Conservation (phyloP, 1,140 invertebrate species). For the Drosophila albomicans region DNA sequence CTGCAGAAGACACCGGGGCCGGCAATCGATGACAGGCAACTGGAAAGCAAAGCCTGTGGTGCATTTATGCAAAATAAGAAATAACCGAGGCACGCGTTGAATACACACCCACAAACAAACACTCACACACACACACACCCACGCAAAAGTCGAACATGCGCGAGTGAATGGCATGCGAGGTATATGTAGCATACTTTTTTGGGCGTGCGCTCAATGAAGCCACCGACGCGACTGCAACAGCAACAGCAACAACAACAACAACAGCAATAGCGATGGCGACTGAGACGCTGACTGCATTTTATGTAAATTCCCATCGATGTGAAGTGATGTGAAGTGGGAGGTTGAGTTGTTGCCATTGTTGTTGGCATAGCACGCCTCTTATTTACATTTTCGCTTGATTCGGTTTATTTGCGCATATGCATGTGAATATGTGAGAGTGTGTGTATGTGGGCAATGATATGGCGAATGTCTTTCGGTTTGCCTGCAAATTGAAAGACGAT, state of each 20-base stretch:
- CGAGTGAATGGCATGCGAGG: slow-evolving; percentile 49
- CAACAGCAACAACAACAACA: neutral
- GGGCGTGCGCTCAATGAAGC: slow-evolving; percentile 65
- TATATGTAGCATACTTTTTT: slow-evolving; percentile 67
- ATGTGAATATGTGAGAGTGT: slow-evolving; percentile 16
- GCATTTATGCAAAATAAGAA: slow-evolving; percentile 83
- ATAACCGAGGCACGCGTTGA: slow-evolving; percentile 57
- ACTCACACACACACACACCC: slow-evolving; percentile 30
- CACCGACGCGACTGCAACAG: slow-evolving; percentile 1
- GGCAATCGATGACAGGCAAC: slow-evolving; percentile 79
- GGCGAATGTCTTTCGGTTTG: slow-evolving; percentile 37
- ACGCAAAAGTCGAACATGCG: slow-evolving; percentile 41
- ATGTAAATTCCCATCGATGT: slow-evolving; percentile 71
- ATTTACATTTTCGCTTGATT: slow-evolving; percentile 83
- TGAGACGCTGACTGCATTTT: slow-evolving; percentile 63
- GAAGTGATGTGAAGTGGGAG: slow-evolving; percentile 54
- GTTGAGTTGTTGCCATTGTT: slow-evolving; percentile 18
- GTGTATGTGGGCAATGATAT: slow-evolving; percentile 1
- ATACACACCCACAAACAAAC: slow-evolving; percentile 41
- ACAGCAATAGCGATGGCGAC: slow-evolving; percentile 24
- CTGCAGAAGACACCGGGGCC: slow-evolving; percentile 63
- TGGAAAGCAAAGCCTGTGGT: slow-evolving; percentile 77
- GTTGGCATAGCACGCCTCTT: slow-evolving; percentile 61
- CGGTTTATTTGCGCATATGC: slow-evolving; percentile 79
- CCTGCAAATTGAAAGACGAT: slow-evolving; percentile 52